Evolutionary conservation across 2,797 vertebrate species (phyloP), one percentile per base, ranked within the genome.

Genomic region (Pagetopsis macropterus): DNA sequence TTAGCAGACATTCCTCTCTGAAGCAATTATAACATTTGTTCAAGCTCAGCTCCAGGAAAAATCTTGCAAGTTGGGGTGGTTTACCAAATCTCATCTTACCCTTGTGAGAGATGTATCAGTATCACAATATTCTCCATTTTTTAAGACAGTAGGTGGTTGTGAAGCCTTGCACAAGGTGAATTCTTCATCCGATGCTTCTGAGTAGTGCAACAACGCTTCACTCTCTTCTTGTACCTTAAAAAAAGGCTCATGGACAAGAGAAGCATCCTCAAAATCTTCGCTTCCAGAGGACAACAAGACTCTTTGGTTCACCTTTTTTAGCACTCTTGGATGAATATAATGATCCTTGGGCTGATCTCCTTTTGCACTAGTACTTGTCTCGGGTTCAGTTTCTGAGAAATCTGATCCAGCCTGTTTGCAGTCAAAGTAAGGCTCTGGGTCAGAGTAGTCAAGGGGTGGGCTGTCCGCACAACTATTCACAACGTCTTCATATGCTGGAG

Each of bases 61-160:
- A 75, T 68, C 65, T 88, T 84, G 89, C 81, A 81, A 41, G 57
- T 77, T 72, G 70, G 69, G 58, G 21, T 43, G 69, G 54, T 88
- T 91, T 88, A 89, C 73, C 70, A 77, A 82, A 80, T 79, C 23
- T 77, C 44, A 63, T 91, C 87, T 95, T 95, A 98, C 98, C 96
- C 96, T 96, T 83, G 91, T 93, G 54, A 97, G 92, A 75, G 92
- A 90, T 65, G 91, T 84, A 71, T 95, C 83, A 70, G 84, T 92
- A 68, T 94, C 91, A 45, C 87, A 89, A 27, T 48, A 84, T 65
- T 84, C 84, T 78, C 84, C 88, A 21, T 61, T 70, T 65, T 83
- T 85, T 51, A 84, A 88, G 16, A 76, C 51, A 72, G 75, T 68
- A 59, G 89, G 93, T 27, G 90, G 93, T 48, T 94, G 93, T 0